Base-by-base conservation (phyloP, 1,140 invertebrate species). In the Pseudoatta argentina region DNA sequence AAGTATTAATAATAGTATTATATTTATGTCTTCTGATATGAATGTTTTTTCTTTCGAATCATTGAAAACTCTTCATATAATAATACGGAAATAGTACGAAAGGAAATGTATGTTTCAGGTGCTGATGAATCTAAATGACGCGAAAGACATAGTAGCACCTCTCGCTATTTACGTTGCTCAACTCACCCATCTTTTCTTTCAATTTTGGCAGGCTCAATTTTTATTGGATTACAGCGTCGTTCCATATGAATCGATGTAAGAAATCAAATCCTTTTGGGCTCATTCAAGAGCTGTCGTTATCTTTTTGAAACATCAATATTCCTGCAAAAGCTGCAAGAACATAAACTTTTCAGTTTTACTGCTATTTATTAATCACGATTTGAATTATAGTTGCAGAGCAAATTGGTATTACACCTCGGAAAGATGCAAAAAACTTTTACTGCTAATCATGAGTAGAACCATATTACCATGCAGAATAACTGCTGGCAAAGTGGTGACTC, bases 231-330 rank as follows among this genome's bases (percentile, higher is more conserved):
- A 82, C 67, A 82, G 79, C 7, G 24, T 24, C 12, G 3, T 30
- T 73, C 79, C 79, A 2, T 82, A 73, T 14, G 79, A 82, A 2
- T 82, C 79, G 12, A 82, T 82, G 79, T 82, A 82, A 82, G 78
- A 48, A 30, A 44, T 48, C 2, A 48, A 72, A 44, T n/a, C 8
- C 6, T 30, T 82, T 16, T 30, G 2, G 34, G 14, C 12, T 55
- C 18, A 57, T 57, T 57, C 2, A 21, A 66, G 10, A 63, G 6
- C 5, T 44, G 3, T 3, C 14, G 7, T 61, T 6, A 44, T 14
- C 3, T 7, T 21, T 48, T 34, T 16, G 44, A 3, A 59, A 75
- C 14, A 21, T n/a, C 24, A 5, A 57, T 2, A 5, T 24, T 24
- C 7, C 0, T 34, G 18, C 21, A 66, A 21, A 21, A 57, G 30